Evolutionary conservation across 2,888 invertebrate species (phyloP).

Genomic region (Hartigia nigra): DNA sequence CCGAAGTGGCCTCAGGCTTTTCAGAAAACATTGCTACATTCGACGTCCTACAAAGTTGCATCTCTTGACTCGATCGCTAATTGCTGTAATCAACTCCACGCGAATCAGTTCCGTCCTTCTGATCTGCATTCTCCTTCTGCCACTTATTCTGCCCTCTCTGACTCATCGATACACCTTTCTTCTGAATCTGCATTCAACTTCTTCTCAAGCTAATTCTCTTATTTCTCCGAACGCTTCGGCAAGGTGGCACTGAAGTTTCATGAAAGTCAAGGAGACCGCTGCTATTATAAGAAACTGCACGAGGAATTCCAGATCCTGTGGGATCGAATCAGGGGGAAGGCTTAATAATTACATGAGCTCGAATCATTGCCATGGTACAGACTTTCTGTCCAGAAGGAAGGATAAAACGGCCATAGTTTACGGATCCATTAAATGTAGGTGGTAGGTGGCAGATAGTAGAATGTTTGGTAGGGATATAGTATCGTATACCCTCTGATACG

Average conservation of each 20-base stretch:
- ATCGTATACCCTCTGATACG: neutral
- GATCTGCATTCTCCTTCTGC: conserved; percentile 1
- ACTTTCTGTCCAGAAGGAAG: neutral
- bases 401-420: neutral
- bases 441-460: neutral
- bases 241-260: neutral
- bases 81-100: conserved; percentile 45
- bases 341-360: neutral
- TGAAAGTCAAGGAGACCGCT: neutral
- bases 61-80: conserved; percentile 30
- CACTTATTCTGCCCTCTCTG: neutral
- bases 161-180: neutral
- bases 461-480: neutral
- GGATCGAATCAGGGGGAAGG: neutral
- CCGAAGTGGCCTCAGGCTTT: conserved; percentile 36
- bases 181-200: neutral
- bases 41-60: conserved; percentile 24
- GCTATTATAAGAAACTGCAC: neutral
- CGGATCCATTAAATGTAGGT: neutral
- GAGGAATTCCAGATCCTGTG: neutral
- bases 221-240: neutral
- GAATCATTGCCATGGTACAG: neutral
- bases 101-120: conserved; percentile 27
- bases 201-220: neutral
- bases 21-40: conserved; percentile 42